phyloP scores from a whole-genome alignment of 2,888 invertebrate species.

The Pristionchus maxplancki region DNA sequence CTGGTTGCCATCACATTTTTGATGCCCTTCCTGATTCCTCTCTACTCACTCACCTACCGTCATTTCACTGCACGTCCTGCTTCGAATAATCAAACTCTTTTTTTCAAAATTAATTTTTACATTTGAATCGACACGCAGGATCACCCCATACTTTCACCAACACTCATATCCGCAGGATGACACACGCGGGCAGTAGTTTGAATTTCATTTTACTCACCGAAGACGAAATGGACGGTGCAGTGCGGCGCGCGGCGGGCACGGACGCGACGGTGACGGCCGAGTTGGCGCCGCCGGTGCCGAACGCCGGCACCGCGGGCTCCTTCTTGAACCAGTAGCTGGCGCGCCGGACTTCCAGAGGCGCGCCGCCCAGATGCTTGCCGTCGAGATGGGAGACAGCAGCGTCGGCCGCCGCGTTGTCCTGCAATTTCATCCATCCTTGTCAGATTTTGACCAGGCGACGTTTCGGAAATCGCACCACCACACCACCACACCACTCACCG shows the following conservation, averaged over 20 bases:
- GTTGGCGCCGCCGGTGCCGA: background rate
- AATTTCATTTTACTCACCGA: no score
- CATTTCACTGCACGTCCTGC: no score
- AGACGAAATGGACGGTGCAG: background rate
- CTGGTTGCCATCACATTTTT: no score
- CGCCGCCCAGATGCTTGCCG: background rate
- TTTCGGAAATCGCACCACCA: background rate
- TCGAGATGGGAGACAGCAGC: background rate
- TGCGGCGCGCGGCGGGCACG: background rate
- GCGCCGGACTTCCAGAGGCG: background rate
- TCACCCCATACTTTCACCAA: no score
- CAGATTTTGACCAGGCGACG: background rate
- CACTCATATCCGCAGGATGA: no score
- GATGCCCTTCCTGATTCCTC: no score
- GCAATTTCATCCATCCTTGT: background rate
- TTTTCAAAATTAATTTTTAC: no score
- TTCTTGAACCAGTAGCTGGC: background rate
- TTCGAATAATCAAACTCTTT: no score
- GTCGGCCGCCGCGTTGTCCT: conserved; percentile 1
- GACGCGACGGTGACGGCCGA: background rate
- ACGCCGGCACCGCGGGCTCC: background rate
- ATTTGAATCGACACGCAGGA: no score
- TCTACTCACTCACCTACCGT: no score
- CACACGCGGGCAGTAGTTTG: no score
- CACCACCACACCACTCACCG: background rate